Base-by-base conservation (phyloP, 2,888 invertebrate species). In the Rosalia funebris region DNA sequence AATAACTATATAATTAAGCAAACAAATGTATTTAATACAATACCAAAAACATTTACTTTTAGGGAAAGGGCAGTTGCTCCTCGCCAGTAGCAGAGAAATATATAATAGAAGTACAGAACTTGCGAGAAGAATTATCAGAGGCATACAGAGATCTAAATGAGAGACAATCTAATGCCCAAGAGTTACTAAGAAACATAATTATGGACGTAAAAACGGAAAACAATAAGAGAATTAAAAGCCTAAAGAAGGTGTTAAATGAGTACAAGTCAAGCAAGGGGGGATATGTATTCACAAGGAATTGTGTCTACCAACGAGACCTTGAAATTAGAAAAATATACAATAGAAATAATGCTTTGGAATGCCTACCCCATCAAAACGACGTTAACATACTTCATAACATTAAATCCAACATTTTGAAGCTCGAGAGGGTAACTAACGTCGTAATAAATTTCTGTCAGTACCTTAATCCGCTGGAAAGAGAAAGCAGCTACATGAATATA, bases 401-500 rank as follows among this genome's bases (percentile, higher is more conserved):
- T n/a, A 37, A 37, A 11, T 9, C 1, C n/a, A 53, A 37, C 9
- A 31, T 53, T 19, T 32, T 53, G 11, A 53, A 41, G 9, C 17
- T 53, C 32, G 32, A 42, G 10, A 53, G 42, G 19, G 53, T 53
- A 16, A 14, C 32, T 1, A 17, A 1, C 1, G 25, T 12, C 11
- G 12, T 53, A 11, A 7, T 42, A 10, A 41, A 31, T 2, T 53
- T 42, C 10, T 53, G 53, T 11, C 31, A 20, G 7, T 53, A 53
- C 16, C 5, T 53, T 25, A 53, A 53, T 42, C 53, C 53, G 11
- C 19, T 53, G 15, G 12, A 42, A 53, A 53, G 11, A n/a, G 53
- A 53, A 32, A 12, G n/a, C 0, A 31, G 17, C 15, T 42, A 31
- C 32, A 17, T 53, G 20, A 10, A 42, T 41, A 12, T 32, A 3